phyloP scores from a whole-genome alignment of 1,140 invertebrate species.

The Sinella curviseta region DNA sequence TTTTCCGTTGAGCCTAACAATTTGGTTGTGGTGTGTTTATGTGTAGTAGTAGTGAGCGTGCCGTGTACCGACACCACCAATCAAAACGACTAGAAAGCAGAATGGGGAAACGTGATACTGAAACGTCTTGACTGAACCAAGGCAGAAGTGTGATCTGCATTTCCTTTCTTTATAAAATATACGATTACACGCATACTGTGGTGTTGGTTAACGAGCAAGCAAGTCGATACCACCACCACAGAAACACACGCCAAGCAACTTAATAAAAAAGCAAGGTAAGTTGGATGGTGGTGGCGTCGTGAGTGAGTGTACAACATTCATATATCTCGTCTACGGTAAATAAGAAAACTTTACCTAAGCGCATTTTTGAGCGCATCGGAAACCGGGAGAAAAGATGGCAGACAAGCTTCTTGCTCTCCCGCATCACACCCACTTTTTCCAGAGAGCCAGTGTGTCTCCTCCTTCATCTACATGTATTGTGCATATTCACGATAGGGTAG shows the following conservation, averaged over 20 bases:
- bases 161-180: not conserved
- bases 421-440: slow-evolving; percentile 22
- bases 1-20: not conserved
- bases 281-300: not conserved
- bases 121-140: not conserved
- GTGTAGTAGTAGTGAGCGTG: too few species aligned
- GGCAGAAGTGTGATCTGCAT: too few species aligned
- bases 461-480: not conserved
- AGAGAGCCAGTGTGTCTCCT: slow-evolving; percentile 11
- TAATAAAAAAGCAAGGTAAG: not conserved
- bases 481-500: too few species aligned
- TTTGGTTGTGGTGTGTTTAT: too few species aligned
- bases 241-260: not conserved
- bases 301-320: not conserved
- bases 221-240: not conserved
- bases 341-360: slow-evolving; percentile 37
- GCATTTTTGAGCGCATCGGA: slow-evolving; percentile 41
- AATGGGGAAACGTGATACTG: not conserved
- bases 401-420: slow-evolving; percentile 32
- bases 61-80: too few species aligned
- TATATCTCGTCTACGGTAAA: slow-evolving; percentile 4
- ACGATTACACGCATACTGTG: not conserved
- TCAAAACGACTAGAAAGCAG: too few species aligned
- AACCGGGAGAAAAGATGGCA: slow-evolving; percentile 32
- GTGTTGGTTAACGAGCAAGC: not conserved